Percentiles rank a stretch among this genome's conserved stretches.
These are phyloP conservation scores for Eulacestoma nigropectus DNA, from an alignment of 2,113 vertebrate species.

Conservation along the genomic window DNA sequence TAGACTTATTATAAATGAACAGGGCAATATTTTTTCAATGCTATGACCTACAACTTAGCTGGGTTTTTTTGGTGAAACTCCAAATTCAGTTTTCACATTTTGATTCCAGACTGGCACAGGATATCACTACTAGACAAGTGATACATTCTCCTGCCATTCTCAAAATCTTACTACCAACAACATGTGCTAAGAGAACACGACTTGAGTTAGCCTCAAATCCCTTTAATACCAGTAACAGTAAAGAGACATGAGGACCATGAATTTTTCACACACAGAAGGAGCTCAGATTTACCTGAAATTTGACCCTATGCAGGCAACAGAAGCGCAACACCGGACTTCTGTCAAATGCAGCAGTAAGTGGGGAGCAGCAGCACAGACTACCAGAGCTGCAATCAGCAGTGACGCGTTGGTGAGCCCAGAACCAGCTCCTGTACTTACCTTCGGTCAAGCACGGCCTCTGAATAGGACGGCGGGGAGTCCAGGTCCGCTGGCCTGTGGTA, in stretches of 20 bases:
- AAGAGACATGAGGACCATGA: neutral
- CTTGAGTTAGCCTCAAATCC: neutral
- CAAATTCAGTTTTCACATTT: neutral
- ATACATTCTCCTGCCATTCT: neutral
- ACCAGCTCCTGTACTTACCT: constrained; percentile 69
- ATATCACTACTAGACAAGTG: neutral
- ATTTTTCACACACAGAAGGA: neutral
- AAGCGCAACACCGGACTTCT: neutral
- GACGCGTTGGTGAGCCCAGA: neutral
- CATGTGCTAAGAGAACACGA: accelerated
- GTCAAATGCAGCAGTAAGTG: neutral
- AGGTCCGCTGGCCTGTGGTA: constrained; percentile 75
- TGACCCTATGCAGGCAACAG: neutral
- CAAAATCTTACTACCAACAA: neutral
- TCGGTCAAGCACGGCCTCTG: constrained; percentile 88
- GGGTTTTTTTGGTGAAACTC: neutral
- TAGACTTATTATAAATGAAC: neutral
- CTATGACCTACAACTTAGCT: neutral
- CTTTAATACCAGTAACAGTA: neutral
- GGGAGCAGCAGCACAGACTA: neutral
- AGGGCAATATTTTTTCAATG: neutral
- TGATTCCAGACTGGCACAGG: neutral
- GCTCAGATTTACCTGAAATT: neutral
- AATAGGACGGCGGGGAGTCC: constrained; percentile 92
- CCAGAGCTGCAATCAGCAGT: neutral